Percentiles rank a stretch among this genome's conserved stretches.
These are phyloP conservation scores for Drosophila gaucha DNA, from an alignment of 2,888 invertebrate species.

Conservation along the genomic window DNA sequence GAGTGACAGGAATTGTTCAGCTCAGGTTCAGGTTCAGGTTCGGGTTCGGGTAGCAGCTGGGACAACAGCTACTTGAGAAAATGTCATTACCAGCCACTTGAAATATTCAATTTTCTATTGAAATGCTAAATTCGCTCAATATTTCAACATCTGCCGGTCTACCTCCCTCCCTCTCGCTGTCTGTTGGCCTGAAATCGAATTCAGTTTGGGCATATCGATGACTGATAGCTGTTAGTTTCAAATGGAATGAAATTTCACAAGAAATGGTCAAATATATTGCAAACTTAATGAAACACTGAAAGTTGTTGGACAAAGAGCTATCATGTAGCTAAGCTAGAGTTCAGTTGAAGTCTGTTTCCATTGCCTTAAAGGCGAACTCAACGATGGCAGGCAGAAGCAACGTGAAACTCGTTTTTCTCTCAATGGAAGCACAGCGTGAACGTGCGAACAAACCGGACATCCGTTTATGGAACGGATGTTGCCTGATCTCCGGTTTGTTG, in stretches of 20 bases:
- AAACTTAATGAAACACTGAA: constrained; percentile 18
- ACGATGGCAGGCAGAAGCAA: constrained; percentile 14
- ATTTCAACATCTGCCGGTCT: constrained; percentile 53
- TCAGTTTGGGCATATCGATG: constrained; percentile 31
- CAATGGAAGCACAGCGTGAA: constrained; percentile 61
- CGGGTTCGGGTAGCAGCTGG: constrained; percentile 19
- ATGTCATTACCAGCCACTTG: constrained; percentile 79
- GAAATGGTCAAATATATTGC: background rate
- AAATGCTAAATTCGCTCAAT: constrained; percentile 77
- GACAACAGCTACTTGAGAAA: constrained; percentile 56
- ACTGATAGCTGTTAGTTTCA: constrained; percentile 17
- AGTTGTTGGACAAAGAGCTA: background rate
- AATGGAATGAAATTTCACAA: background rate
- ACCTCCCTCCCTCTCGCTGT: too few species aligned
- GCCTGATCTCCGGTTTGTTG: constrained; percentile 75
- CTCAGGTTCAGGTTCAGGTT: background rate
- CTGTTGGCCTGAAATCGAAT: constrained; percentile 25
- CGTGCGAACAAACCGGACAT: constrained; percentile 76
- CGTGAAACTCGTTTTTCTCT: constrained; percentile 32
- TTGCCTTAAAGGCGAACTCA: constrained; percentile 1
- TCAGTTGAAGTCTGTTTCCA: background rate
- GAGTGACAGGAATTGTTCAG: constrained; percentile 39
- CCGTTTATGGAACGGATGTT: constrained; percentile 74
- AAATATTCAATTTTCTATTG: constrained; percentile 77
- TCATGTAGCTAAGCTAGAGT: too few species aligned